Percentiles rank a stretch among this genome's conserved stretches.
phyloP scores from a whole-genome alignment of 2,113 vertebrate genomes.

The Xiphias gladius region DNA sequence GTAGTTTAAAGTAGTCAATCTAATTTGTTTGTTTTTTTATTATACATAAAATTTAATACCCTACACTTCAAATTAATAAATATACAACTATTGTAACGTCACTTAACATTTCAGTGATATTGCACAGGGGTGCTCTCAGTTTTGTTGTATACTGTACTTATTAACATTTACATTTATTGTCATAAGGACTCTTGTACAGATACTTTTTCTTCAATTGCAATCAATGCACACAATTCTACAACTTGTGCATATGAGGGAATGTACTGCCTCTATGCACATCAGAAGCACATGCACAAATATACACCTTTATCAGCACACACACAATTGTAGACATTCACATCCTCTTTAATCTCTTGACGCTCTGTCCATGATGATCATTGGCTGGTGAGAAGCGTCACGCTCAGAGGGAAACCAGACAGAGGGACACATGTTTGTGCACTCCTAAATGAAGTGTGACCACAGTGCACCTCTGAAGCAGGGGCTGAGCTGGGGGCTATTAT shows the following conservation, averaged over 20 bases:
- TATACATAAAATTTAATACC: neutral
- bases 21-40: neutral
- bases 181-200: conserved; percentile 2
- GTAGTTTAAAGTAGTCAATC: neutral
- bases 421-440: conserved; percentile 90
- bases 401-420: conserved; percentile 88
- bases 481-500: conserved; percentile 85
- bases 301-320: conserved; percentile 31
- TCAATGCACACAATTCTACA: neutral
- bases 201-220: conserved; percentile 1
- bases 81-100: neutral
- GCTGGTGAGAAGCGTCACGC: conserved; percentile 79
- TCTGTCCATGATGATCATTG: conserved; percentile 71
- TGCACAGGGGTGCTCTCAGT: neutral
- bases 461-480: conserved; percentile 86
- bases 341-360: conserved; percentile 62
- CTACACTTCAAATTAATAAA: neutral
- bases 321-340: conserved; percentile 52
- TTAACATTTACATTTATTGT: conserved; percentile 22
- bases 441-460: conserved; percentile 90
- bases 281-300: neutral
- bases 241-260: neutral
- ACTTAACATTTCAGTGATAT: neutral
- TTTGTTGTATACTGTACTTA: neutral
- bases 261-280: conserved; percentile 1